Percentiles rank a stretch among this genome's conserved stretches.
phyloP scores from a whole-genome alignment of 2,888 invertebrate species.

The Lypha dubia region DNA sequence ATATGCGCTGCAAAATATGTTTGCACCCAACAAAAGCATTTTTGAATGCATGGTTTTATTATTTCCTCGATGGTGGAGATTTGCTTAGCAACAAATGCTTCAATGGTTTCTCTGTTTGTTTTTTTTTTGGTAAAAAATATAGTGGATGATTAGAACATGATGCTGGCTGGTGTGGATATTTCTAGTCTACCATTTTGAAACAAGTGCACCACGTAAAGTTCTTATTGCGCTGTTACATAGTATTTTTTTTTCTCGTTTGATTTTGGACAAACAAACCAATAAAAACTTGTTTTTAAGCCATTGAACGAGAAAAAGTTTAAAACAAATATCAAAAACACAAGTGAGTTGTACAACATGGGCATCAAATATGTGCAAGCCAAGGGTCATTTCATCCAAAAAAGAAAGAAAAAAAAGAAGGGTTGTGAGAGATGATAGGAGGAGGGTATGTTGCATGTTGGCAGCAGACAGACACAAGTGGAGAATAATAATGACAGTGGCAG shows the following conservation, averaged over 20 bases:
- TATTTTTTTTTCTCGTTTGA: background rate
- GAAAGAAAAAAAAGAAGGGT: too few species aligned
- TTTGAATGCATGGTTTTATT: background rate
- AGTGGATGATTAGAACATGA: constrained; percentile 18
- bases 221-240: background rate
- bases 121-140: background rate
- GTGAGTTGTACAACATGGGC: background rate
- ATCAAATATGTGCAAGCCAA: background rate
- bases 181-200: constrained; percentile 8
- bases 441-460: background rate
- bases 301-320: constrained; percentile 37
- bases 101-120: too few species aligned
- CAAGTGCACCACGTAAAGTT: constrained; percentile 13
- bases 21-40: background rate
- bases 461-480: background rate
- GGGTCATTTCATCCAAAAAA: background rate
- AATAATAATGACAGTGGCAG: constrained; percentile 23
- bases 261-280: constrained; percentile 2
- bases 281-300: background rate
- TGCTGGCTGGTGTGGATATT: constrained; percentile 11
- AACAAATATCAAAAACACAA: constrained; percentile 34
- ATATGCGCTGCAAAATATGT: background rate
- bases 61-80: background rate
- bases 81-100: constrained; percentile 4
- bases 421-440: background rate